A percentile compares a stretch with the other conserved stretches of the same genome.
Conservation (phyloP, 2,888 invertebrate species). For the Megaustenia siamemsis region DNA sequence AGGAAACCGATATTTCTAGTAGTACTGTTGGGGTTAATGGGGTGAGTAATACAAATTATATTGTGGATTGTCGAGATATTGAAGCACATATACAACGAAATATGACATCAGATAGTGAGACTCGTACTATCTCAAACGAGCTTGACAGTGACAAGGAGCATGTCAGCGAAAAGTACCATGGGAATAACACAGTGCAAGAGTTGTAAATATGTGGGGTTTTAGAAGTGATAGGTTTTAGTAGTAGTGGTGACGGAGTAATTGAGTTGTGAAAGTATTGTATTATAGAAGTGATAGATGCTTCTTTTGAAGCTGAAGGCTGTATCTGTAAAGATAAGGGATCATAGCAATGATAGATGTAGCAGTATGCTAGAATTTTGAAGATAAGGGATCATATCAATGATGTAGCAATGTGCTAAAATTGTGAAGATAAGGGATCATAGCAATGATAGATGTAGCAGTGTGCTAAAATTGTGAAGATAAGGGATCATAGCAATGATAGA, state of each 20-base stretch:
- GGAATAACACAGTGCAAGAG: constrained; percentile 36
- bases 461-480: no score
- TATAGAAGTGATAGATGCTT: no score
- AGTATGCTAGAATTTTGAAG: no score
- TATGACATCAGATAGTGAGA: constrained; percentile 38
- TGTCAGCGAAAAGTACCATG: constrained; percentile 22
- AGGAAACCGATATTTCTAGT: neutral
- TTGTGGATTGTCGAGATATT: constrained; percentile 45
- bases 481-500: no score
- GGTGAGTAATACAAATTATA: constrained; percentile 11
- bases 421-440: no score
- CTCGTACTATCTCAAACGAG: constrained; percentile 57
- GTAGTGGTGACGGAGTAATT: neutral
- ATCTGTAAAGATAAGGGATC: no score
- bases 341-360: no score
- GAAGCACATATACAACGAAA: constrained; percentile 46
- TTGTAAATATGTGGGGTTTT: neutral
- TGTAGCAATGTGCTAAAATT: no score
- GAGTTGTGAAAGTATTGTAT: neutral
- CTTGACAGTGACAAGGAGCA: constrained; percentile 58
- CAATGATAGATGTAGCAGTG: no score
- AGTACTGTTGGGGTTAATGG: neutral
- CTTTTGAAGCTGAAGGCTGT: no score
- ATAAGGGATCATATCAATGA: no score
- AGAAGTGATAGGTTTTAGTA: no score